Conservation (phyloP, 2,797 vertebrate species). For the Melanotaenia maccullochi region DNA sequence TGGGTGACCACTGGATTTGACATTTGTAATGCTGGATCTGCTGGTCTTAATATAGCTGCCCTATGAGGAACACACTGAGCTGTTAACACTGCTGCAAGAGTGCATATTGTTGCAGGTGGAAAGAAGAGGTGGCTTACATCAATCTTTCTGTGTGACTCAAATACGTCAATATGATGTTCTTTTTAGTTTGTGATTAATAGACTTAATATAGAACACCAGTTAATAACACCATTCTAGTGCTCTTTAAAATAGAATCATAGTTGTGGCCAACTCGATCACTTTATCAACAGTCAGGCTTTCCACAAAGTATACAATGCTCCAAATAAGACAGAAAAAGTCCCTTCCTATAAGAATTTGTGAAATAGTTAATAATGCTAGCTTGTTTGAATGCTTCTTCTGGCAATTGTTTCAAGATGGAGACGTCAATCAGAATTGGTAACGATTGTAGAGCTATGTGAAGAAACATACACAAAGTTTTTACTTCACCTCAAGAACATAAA, state of each 20-base stretch:
- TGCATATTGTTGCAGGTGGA: background rate
- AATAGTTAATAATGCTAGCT: too few relatives aligned
- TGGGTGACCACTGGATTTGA: conserved; percentile 81
- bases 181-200: too few relatives aligned
- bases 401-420: background rate
- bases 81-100: background rate
- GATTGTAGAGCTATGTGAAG: background rate
- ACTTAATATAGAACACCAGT: too few relatives aligned
- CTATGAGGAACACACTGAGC: conserved; percentile 19
- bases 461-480: background rate
- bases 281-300: background rate
- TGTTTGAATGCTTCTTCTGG: too few relatives aligned
- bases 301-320: background rate
- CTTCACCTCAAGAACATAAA: background rate
- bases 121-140: background rate
- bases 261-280: background rate
- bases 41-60: conserved; percentile 11
- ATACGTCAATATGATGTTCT: too few relatives aligned
- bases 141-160: conserved; percentile 1
- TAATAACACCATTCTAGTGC: too few relatives aligned
- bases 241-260: too few relatives aligned
- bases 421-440: background rate
- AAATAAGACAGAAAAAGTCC: too few relatives aligned
- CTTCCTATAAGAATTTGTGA: too few relatives aligned
- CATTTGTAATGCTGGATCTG: conserved; percentile 65